These are phyloP conservation scores for Neoitamus cyanurus DNA, from an alignment of 2,888 invertebrate species.

Conservation along the genomic window DNA sequence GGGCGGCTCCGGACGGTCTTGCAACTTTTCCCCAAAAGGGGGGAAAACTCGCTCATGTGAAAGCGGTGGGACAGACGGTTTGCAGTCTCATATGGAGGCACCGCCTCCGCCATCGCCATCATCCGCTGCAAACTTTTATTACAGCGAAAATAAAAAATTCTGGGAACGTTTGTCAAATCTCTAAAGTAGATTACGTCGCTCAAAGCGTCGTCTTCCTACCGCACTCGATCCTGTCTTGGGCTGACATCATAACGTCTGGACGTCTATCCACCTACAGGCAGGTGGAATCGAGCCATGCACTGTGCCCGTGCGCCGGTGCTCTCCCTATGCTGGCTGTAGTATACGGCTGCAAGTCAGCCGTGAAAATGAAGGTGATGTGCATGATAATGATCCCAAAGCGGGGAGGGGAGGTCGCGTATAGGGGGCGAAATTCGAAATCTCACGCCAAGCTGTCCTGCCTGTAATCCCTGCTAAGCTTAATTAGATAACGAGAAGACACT, in stretches of 20 bases:
- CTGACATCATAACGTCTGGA: slow-evolving; percentile 33
- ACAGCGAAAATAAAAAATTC: slow-evolving; percentile 43
- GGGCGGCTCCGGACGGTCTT: not conserved
- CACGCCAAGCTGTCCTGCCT: not conserved
- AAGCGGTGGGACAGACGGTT: slow-evolving; percentile 19
- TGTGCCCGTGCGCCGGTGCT: not conserved
- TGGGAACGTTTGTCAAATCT: slow-evolving; percentile 47
- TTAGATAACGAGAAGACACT: not conserved
- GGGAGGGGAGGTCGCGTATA: not conserved
- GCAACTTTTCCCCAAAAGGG: slow-evolving; percentile 14
- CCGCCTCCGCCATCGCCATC: not conserved
- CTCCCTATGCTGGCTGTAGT: not conserved
- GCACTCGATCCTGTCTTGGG: slow-evolving; percentile 21
- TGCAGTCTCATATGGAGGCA: slow-evolving; percentile 8
- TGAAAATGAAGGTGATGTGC: slow-evolving; percentile 41
- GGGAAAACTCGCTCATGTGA: slow-evolving; percentile 13
- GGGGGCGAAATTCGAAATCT: not conserved
- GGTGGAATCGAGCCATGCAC: not conserved
- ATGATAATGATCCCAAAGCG: slow-evolving; percentile 16
- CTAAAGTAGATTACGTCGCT: slow-evolving; percentile 46
- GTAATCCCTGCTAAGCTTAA: not conserved
- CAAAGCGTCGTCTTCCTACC: slow-evolving; percentile 26
- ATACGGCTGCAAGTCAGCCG: slow-evolving; percentile 38
- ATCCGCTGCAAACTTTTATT: slow-evolving; percentile 37
- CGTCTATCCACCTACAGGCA: not conserved